phyloP scores from a whole-genome alignment of 2,113 vertebrate genomes.

The Prietella phreatophila region DNA sequence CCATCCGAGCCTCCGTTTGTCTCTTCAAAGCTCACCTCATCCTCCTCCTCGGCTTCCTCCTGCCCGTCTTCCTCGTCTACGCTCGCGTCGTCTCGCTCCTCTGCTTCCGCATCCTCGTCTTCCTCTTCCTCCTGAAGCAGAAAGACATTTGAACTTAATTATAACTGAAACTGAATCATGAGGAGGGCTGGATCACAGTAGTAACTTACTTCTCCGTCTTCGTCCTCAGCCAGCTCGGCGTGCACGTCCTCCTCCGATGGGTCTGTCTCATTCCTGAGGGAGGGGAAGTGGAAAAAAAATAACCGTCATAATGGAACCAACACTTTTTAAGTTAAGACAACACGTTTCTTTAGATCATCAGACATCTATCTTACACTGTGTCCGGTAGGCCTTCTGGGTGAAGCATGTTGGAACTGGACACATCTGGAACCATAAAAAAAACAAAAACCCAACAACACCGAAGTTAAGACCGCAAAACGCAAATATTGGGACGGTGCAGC shows the following conservation, averaged over 20 bases:
- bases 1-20: constrained; percentile 78
- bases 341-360: neutral
- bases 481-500: constrained; percentile 20
- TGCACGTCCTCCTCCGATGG: constrained; percentile 61
- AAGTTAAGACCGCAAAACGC: neutral
- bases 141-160: neutral
- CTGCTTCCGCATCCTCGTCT: constrained; percentile 59
- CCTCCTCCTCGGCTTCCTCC: constrained; percentile 42
- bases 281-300: constrained; percentile 25
- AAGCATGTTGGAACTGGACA: constrained; percentile 74
- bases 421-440: constrained; percentile 81
- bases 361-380: constrained; percentile 75
- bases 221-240: constrained; percentile 66
- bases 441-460: neutral
- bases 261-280: constrained; percentile 63
- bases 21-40: constrained; percentile 57
- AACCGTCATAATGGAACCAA: neutral
- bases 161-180: neutral
- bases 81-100: constrained; percentile 63
- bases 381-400: constrained; percentile 74
- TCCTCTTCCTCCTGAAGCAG: constrained; percentile 55
- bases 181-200: neutral
- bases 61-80: constrained; percentile 63
- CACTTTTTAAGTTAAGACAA: neutral
- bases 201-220: constrained; percentile 69